phyloP scores from a whole-genome alignment of 2,797 vertebrate species.

The Neopelma chrysocephalum region DNA sequence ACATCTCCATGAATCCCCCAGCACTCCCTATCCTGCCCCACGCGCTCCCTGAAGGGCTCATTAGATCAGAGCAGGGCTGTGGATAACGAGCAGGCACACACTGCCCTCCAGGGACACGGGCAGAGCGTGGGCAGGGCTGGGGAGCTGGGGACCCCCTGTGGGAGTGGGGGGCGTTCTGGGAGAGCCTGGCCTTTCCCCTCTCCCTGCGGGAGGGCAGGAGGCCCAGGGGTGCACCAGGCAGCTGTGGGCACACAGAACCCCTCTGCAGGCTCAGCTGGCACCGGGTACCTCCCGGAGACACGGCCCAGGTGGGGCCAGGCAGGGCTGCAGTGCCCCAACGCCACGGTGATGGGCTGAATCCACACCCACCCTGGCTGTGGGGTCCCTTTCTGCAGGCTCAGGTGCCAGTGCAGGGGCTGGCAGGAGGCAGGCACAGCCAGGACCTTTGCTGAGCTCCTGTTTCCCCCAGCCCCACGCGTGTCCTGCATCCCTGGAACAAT shows the following conservation, averaged over 20 bases:
- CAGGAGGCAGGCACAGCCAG: not conserved
- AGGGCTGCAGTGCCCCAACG: not conserved
- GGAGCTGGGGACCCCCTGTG: not conserved
- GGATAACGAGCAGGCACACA: not conserved
- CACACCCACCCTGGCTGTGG: fast-evolving
- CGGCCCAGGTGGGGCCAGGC: not conserved
- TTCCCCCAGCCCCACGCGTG: not conserved
- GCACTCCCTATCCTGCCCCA: not conserved
- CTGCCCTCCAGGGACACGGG: not conserved
- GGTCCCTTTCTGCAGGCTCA: not conserved
- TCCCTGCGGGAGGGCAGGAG: not conserved
- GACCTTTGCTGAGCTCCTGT: not conserved
- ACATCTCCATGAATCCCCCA: not conserved
- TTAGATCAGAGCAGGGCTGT: not conserved
- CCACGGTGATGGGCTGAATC: not conserved
- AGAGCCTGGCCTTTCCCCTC: not conserved
- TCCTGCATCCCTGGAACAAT: fast-evolving
- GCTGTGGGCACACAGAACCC: not conserved
- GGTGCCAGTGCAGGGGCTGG: not conserved
- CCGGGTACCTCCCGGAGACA: not conserved
- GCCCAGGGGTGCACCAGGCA: not conserved
- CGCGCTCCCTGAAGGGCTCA: not conserved
- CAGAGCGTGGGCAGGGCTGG: not conserved
- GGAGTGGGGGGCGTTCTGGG: fast-evolving
- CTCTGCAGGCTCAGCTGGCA: not conserved